Evolutionary conservation across 2,113 vertebrate species (phyloP), one percentile per base, ranked within the genome.

Genomic region (Nerophis ophidion): DNA sequence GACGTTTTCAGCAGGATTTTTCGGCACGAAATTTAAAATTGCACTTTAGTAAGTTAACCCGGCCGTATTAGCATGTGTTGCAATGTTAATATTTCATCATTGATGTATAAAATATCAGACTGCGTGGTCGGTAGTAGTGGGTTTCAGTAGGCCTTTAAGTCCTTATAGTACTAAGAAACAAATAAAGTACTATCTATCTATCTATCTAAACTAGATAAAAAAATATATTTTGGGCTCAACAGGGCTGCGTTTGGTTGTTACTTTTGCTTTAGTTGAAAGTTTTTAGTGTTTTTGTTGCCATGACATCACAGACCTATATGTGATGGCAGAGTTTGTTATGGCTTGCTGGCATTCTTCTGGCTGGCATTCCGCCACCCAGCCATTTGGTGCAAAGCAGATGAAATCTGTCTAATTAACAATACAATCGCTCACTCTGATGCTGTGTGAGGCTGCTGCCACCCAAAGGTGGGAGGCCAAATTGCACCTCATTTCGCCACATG

Each of bases 351-450:
- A 1, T 66, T 40, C 58, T 13, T n/a, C n/a, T n/a, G n/a, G 69
- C 71, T 79, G 68, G 71, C 63, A 38, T 2, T 26, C 38, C 51
- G 60, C 58, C 66, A 42, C 74, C 63, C 85, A 80, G 77, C 82
- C 85, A 87, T 85, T 84, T 87, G 85, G 82, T 83, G 8, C 35
- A 45, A 68, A 57, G 78, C 75, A 74, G 70, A 72, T 77, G 76
- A 82, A 79, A 79, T 81, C 53, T 76, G 75, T 71, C 48, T 70
- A 72, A 80, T 79, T 66, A 73, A 71, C 52, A 61, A 16, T 0
- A 65, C 72, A 72, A 80, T 79, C 62, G 60, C 14, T 42, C 50
- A 38, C 13, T 1, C 13, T 10, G 16, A 1, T 62, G 51, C n/a
- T 0, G 12, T 76, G 70, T 69, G 50, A 1, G 0, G 44, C 62